Conservation (phyloP, 2,797 vertebrate genomes). For the Notolepis coatsorum region DNA sequence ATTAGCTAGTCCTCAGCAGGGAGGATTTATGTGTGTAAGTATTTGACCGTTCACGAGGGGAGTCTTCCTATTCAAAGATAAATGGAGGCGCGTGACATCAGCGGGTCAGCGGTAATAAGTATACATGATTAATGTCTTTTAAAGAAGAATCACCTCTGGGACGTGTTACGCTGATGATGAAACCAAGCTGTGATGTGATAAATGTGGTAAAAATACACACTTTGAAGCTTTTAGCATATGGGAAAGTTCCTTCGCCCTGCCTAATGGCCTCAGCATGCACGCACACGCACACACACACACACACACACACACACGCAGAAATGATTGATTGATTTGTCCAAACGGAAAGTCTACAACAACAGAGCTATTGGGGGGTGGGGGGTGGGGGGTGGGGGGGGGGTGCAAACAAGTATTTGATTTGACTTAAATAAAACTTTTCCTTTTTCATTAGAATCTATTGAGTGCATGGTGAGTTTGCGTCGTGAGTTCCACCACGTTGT, state of each 20-base stretch:
- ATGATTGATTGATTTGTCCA: conserved; percentile 53
- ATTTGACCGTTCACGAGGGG: conserved; percentile 55
- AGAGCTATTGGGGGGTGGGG: no score
- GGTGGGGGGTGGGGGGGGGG: no score
- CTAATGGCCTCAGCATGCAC: conserved; percentile 53
- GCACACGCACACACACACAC: no score
- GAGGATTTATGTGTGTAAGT: conserved; percentile 54
- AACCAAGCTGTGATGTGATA: conserved; percentile 66
- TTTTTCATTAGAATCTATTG: no score
- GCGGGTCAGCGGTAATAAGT: conserved; percentile 70
- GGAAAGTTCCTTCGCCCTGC: conserved; percentile 36
- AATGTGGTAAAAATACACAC: conserved; percentile 64
- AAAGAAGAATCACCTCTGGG: conserved; percentile 68
- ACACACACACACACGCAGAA: no score
- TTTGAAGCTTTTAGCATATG: conserved; percentile 46
- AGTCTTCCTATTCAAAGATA: conserved; percentile 52
- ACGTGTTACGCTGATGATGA: conserved; percentile 67
- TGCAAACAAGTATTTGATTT: no score
- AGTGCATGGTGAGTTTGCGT: conserved; percentile 10
- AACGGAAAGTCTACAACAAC: conserved; percentile 25
- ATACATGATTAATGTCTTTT: conserved; percentile 72
- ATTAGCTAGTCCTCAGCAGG: conserved; percentile 5
- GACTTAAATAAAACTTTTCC: no score
- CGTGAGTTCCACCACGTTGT: conserved; percentile 22
- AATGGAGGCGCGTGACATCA: conserved; percentile 61